Conservation (phyloP, 2,113 vertebrate genomes). For the Lota lota region DNA sequence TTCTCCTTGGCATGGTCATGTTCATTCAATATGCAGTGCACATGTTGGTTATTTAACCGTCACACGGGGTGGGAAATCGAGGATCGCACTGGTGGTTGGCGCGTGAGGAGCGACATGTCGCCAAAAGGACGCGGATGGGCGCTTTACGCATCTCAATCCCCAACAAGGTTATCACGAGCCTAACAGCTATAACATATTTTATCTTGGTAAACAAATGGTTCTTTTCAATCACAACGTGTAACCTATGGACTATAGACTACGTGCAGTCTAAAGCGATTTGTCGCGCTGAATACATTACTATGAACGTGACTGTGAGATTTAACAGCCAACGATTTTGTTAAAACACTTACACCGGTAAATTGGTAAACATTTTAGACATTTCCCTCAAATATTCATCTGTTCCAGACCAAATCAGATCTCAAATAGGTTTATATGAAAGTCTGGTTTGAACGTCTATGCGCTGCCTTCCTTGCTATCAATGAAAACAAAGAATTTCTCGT, state of each 20-base stretch:
- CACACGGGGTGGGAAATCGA: neutral
- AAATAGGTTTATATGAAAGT: too few relatives aligned
- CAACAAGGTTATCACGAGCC: neutral
- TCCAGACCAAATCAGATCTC: too few relatives aligned
- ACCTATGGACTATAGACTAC: too few relatives aligned
- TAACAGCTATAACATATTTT: too few relatives aligned
- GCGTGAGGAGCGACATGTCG: conserved; percentile 50
- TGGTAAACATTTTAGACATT: neutral
- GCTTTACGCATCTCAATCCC: conserved; percentile 21
- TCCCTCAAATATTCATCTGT: too few relatives aligned
- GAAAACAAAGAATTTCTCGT: conserved; percentile 42
- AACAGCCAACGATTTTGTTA: neutral
- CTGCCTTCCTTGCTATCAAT: conserved; percentile 4
- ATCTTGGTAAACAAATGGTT: too few relatives aligned
- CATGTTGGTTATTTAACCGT: too few relatives aligned
- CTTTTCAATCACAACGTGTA: too few relatives aligned
- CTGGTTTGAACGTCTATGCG: too few relatives aligned
- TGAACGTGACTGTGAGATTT: neutral
- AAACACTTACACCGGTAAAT: neutral
- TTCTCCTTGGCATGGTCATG: too few relatives aligned
- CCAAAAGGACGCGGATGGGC: conserved; percentile 59
- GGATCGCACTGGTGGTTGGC: conserved; percentile 17
- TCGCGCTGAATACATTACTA: neutral
- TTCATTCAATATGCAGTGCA: too few relatives aligned
- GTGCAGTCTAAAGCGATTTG: too few relatives aligned